These are phyloP conservation scores for Motacilla tschutschensis DNA, from an alignment of 2,113 vertebrate genomes.

Conservation along the genomic window DNA sequence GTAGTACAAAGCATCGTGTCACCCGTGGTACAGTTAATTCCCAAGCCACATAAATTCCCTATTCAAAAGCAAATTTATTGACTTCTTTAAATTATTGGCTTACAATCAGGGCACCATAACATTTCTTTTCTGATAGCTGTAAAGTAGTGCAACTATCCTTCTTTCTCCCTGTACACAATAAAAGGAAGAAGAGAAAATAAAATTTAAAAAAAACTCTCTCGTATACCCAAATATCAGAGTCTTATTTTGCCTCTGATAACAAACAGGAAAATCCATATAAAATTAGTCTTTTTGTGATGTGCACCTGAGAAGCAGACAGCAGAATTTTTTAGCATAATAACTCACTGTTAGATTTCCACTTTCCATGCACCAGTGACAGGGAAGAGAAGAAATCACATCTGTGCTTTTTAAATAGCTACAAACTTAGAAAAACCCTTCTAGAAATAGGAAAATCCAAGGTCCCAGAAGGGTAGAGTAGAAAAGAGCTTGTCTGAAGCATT, in stretches of 20 bases:
- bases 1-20: not conserved
- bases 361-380: not conserved
- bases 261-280: not conserved
- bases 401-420: conserved; percentile 12
- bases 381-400: conserved; percentile 14
- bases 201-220: accelerated
- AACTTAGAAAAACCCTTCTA: not conserved
- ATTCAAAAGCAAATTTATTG: not conserved
- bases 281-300: conserved; percentile 11
- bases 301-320: conserved; percentile 2
- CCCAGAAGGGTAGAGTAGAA: not conserved
- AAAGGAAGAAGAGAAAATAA: not conserved
- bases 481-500: not conserved
- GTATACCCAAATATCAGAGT: not conserved
- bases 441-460: not conserved
- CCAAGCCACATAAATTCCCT: not conserved
- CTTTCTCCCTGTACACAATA: not conserved
- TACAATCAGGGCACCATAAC: not conserved
- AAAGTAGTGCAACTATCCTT: not conserved
- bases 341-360: not conserved
- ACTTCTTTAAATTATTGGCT: not conserved
- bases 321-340: conserved; percentile 34
- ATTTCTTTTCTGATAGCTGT: not conserved
- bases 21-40: not conserved
- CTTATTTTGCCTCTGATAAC: not conserved